Conservation (phyloP, 2,113 vertebrate species). For the Perca flavescens region DNA sequence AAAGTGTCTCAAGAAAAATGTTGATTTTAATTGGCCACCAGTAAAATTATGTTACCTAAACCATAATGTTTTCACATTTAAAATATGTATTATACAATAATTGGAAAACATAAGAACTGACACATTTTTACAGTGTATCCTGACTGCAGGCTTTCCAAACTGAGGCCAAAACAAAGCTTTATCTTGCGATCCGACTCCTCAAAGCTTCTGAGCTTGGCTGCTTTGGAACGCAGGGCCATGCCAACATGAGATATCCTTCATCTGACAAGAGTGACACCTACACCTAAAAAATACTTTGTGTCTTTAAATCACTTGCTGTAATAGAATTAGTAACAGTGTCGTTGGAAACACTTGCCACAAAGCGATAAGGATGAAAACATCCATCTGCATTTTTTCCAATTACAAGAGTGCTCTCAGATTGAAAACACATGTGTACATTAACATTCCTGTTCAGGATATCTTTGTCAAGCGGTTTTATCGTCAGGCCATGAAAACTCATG, state of each 20-base stretch:
- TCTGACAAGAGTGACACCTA: conserved; percentile 60
- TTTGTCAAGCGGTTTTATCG: conserved; percentile 37
- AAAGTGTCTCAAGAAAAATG: no score
- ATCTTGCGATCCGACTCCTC: conserved; percentile 63
- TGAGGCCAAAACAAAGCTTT: conserved; percentile 61
- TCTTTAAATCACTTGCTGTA: conserved; percentile 20
- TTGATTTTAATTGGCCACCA: not conserved
- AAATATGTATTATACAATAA: not conserved
- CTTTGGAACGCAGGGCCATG: conserved; percentile 52
- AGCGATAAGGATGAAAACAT: conserved; percentile 43
- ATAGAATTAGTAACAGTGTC: conserved; percentile 19
- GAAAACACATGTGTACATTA: conserved; percentile 46
- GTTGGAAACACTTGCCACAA: conserved; percentile 28
- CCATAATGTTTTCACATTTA: not conserved
- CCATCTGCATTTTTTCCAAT: conserved; percentile 26
- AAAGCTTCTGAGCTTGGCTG: conserved; percentile 37
- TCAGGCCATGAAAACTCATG: conserved; percentile 37
- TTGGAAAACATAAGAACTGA: not conserved
- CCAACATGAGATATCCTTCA: conserved; percentile 50
- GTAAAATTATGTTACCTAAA: not conserved
- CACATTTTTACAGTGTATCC: conserved; percentile 26
- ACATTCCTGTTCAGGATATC: conserved; percentile 39
- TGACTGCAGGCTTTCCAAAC: conserved; percentile 29
- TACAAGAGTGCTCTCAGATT: conserved; percentile 5
- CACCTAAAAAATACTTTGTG: conserved; percentile 46